Base-by-base conservation (phyloP, 2,113 vertebrate species). In the Trichomycterus rosablanca region DNA sequence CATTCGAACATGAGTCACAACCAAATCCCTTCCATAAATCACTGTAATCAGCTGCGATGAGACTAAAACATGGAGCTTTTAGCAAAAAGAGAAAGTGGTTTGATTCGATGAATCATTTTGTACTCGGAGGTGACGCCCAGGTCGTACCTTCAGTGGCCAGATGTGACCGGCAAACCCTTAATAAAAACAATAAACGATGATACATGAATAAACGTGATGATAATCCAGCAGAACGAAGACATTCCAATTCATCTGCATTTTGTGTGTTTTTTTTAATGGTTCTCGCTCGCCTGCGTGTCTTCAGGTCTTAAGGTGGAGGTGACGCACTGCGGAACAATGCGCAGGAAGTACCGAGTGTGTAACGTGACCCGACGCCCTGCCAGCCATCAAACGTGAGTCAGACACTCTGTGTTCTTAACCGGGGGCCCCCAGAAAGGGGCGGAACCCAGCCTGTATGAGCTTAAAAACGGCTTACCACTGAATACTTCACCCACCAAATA, bases 261-360 rank as follows among this genome's bases (percentile, higher is more conserved):
- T 30, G 26, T 7, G 5, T n/a, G 14, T 40, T 37, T 37, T 37
- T 46, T 30, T 3, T 44, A 44, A 20, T 4, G n/a, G 26, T 5
- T 18, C 1, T 22, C 14, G 8, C 6, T 20, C 18, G 14, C 28
- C 48, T 7, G 7, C 14, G 39, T 51, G 23, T 62, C 23, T 34
- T 35, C 49, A 98, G 95, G 96, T 88, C 90, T 99, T 42, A 98
- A 99, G 85, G 96, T 97, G 81, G 96, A 98, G 88, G 95, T 99
- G 86, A 99, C 95, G 71, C 95, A 99, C 83, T 98, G 96, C 86
- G 96, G 96, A 84, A 93, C 94, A 72, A 99, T 99, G 96, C 91
- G 95, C 49, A 89, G 96, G 86, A 99, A 99, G 78, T 99, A 99
- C 77, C 90, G 94, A 3, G 96, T 99, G 72, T 99, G 96, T 75